Evolutionary conservation across 2,113 vertebrate species (phyloP).

Genomic region (Harpagus bidentatus): DNA sequence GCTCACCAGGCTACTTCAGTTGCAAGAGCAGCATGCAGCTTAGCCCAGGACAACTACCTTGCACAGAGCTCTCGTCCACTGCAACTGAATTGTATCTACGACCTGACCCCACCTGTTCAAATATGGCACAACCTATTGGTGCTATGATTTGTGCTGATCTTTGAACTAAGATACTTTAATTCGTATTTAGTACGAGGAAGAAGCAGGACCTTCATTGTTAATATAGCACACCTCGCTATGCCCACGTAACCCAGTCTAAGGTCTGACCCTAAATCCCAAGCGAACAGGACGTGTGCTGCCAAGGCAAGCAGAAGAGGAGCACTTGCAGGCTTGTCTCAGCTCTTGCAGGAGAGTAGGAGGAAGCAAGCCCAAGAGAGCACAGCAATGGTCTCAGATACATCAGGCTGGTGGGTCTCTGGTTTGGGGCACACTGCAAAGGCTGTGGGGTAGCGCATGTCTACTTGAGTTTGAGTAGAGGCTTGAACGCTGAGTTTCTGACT

Average conservation of each 20-base stretch:
- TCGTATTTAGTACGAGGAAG: not conserved
- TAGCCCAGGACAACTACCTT: not conserved
- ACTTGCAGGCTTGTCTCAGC: not conserved
- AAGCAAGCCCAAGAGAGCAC: not conserved
- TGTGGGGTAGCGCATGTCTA: not conserved
- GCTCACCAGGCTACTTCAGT: not conserved
- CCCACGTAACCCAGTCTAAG: not conserved
- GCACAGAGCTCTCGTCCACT: not conserved
- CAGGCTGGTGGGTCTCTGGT: too few species aligned
- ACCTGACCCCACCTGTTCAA: not conserved
- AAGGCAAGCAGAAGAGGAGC: not conserved
- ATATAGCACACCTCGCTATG: not conserved
- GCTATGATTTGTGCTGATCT: not conserved
- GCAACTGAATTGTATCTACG: not conserved
- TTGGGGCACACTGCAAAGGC: not conserved
- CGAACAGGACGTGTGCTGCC: not conserved
- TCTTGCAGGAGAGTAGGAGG: not conserved
- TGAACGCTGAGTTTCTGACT: not conserved
- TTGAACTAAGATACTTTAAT: not conserved
- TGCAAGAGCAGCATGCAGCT: not conserved
- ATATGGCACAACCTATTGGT: not conserved
- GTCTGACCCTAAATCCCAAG: not conserved
- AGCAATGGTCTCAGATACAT: rapidly evolving
- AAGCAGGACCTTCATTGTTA: not conserved
- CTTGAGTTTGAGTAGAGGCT: not conserved